phyloP scores from a whole-genome alignment of 2,113 vertebrate species.

The Forbesichthys papilliferus region DNA sequence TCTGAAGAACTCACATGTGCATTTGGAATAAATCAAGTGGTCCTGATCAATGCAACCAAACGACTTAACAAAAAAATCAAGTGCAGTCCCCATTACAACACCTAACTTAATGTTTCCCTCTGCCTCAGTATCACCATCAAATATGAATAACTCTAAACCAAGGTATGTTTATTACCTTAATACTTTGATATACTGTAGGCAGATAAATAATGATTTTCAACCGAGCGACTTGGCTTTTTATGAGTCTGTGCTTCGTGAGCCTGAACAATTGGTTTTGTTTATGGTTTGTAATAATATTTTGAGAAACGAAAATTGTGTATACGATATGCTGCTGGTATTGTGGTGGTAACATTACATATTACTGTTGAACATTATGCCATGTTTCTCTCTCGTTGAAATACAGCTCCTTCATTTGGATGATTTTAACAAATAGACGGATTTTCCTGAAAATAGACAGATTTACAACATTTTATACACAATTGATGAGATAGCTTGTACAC shows the following conservation, averaged over 20 bases:
- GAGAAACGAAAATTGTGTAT: too few relatives aligned
- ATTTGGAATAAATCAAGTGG: not conserved
- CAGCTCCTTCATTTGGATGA: too few relatives aligned
- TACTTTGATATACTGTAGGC: not conserved
- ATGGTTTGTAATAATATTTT: too few relatives aligned
- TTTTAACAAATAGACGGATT: too few relatives aligned
- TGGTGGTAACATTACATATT: too few relatives aligned
- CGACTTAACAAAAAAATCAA: not conserved
- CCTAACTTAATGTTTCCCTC: not conserved
- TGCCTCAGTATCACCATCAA: not conserved
- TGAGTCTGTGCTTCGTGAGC: too few relatives aligned
- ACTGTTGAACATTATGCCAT: too few relatives aligned
- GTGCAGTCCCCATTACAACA: not conserved
- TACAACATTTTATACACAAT: not conserved
- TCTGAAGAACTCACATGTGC: not conserved
- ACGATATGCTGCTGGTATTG: too few relatives aligned
- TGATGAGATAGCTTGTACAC: not conserved
- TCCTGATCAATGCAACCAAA: not conserved
- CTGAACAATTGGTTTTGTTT: too few relatives aligned
- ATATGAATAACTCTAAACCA: not conserved
- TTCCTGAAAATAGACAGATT: too few relatives aligned
- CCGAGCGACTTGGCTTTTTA: too few relatives aligned
- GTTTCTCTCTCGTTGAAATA: too few relatives aligned
- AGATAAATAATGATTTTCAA: not conserved
- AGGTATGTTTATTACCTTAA: slow-evolving; percentile 9